A percentile compares a stretch with the other conserved stretches of the same genome.
Conservation (phyloP, 2,888 invertebrate species). For the Scelioninae gen. 1 region DNA sequence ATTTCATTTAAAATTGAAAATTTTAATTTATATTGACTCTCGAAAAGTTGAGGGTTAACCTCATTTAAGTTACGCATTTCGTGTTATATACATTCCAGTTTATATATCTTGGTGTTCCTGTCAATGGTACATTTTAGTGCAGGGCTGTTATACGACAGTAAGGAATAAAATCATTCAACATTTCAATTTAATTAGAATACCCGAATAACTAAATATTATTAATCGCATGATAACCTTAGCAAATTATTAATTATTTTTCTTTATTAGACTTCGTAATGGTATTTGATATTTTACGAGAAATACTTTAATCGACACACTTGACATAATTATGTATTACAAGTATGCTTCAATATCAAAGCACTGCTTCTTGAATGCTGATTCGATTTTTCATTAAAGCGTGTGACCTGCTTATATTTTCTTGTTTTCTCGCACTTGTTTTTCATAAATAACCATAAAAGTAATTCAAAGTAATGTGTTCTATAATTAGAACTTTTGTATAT, state of each 20-base stretch:
- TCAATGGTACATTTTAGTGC: conserved; percentile 22
- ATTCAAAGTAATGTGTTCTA: no score
- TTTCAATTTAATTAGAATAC: no score
- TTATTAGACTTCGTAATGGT: neutral
- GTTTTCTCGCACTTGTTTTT: neutral
- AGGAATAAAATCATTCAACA: neutral
- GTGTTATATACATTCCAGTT: neutral
- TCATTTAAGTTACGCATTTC: neutral
- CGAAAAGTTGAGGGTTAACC: neutral
- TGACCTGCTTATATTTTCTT: conserved; percentile 21
- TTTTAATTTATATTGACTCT: no score
- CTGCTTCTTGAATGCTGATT: conserved; percentile 36
- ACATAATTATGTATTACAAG: conserved; percentile 32
- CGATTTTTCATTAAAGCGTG: conserved; percentile 43
- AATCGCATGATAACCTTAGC: no score
- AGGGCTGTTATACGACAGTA: conserved; percentile 6
- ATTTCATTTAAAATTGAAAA: no score
- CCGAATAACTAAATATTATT: no score
- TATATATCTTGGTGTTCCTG: neutral
- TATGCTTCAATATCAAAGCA: conserved; percentile 22
- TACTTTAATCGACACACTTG: conserved; percentile 27
- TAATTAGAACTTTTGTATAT: no score
- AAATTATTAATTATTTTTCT: no score
- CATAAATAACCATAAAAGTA: no score
- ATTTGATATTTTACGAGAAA: conserved; percentile 3